Evolutionary conservation across 2,113 vertebrate species (phyloP), one percentile per base, ranked within the genome.

Genomic region (Dendrocopos noguchii): DNA sequence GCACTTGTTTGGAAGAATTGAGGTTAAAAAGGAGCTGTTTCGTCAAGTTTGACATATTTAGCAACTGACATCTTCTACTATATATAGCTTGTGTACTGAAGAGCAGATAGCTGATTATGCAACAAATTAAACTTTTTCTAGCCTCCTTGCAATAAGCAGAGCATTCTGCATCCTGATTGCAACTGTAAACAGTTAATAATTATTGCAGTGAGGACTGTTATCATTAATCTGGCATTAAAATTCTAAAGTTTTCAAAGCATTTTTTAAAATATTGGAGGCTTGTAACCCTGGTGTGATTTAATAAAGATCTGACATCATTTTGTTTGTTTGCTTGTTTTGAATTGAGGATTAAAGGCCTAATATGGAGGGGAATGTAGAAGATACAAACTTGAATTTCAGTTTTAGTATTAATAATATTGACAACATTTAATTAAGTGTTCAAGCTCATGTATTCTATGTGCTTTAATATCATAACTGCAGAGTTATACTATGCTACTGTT

Each of bases 21-120:
- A 88, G 91, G 82, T 91, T 94, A 90, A 57, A 96, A 82, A 90
- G 77, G 76, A 96, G 80, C 73, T 94, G 79, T 94, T 92, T 90
- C 21, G 15, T 94, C 93, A 94, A 91, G 95, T 75, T 87, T 85
- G 89, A 92, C 91, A 95, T 96, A 96, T 96, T 96, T 96, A 96
- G 95, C 80, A 93, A 87, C 90, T 96, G 95, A 95, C 96, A 95
- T 90, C 87, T 94, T 91, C 87, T 76, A 33, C 94, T 96, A 95
- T 94, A 96, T 94, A 95, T 96, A 96, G 90, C 80, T 84, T 86
- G 70, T 91, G 85, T 83, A 66, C 82, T 87, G 91, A 90, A 79
- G 90, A 96, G 90, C 85, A 96, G 87, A 94, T 86, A 91, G 91
- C 34, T 95, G 91, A 96, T 96, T 95, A 94, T 90, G 82, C 85